phyloP scores from a whole-genome alignment of 2,113 vertebrate genomes.

The Pyrgilauda ruficollis region DNA sequence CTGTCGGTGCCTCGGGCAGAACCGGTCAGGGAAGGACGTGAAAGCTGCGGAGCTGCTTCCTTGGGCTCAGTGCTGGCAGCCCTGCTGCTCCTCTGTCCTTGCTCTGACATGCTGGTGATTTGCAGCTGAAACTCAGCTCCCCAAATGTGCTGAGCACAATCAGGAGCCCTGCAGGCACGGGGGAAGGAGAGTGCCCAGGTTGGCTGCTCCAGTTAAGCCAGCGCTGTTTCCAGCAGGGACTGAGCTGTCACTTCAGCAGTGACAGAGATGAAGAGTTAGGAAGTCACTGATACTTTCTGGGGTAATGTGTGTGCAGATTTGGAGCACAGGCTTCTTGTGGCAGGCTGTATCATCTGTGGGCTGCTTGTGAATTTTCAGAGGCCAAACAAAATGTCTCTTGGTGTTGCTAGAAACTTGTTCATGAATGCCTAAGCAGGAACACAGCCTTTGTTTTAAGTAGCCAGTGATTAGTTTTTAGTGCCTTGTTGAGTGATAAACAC shows the following conservation, averaged over 20 bases:
- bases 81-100: neutral
- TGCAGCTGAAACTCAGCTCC: neutral
- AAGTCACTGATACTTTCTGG: fast-evolving
- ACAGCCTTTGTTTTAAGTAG: neutral
- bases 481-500: neutral
- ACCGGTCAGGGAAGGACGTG: neutral
- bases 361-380: neutral
- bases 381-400: neutral
- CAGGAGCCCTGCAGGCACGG: neutral
- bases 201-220: neutral
- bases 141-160: fast-evolving
- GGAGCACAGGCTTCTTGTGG: neutral
- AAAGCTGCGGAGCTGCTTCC: neutral
- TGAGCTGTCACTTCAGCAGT: neutral
- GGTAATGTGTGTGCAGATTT: fast-evolving
- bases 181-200: fast-evolving
- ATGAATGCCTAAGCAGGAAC: neutral
- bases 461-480: fast-evolving
- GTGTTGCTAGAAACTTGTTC: neutral
- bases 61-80: neutral
- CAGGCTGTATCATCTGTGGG: neutral
- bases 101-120: neutral
- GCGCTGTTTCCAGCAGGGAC: fast-evolving
- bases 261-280: neutral
- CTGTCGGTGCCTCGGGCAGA: neutral